Evolutionary conservation across 2,113 vertebrate species (phyloP).

Genomic region (Myotis yumanensis): DNA sequence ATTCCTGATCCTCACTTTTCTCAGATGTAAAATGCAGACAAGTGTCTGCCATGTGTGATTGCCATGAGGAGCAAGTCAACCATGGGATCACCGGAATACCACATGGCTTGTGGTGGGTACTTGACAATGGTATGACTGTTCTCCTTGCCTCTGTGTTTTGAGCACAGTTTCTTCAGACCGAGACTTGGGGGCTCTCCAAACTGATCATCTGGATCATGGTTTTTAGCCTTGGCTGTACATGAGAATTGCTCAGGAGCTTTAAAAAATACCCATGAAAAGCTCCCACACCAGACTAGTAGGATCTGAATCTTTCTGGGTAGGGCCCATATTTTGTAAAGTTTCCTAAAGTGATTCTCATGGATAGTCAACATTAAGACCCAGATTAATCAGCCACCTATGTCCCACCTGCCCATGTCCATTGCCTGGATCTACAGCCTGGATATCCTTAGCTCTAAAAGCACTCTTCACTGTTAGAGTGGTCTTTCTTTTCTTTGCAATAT

Average conservation of each 20-base stretch:
- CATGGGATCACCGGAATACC: background rate
- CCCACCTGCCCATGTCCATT: background rate
- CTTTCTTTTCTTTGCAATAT: too few species aligned
- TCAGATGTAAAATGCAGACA: background rate
- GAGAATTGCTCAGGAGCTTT: background rate
- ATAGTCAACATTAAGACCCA: background rate
- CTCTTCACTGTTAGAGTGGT: background rate
- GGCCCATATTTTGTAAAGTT: background rate
- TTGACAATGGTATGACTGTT: background rate
- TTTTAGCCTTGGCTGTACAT: background rate
- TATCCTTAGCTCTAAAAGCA: background rate
- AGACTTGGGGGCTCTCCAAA: background rate
- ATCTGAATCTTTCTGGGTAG: background rate
- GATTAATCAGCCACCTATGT: background rate
- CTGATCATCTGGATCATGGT: background rate
- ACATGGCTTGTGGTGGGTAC: fast-evolving
- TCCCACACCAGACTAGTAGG: background rate
- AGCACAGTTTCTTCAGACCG: background rate
- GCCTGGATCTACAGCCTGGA: background rate
- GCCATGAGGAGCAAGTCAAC: background rate
- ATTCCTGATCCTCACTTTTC: background rate
- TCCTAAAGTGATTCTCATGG: background rate
- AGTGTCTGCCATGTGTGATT: background rate
- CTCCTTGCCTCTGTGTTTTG: background rate
- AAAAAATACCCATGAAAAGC: background rate